A percentile compares a stretch with the other conserved stretches of the same genome.
Evolutionary conservation across 2,113 vertebrate genomes (phyloP).

Genomic region (Labeo catla): DNA sequence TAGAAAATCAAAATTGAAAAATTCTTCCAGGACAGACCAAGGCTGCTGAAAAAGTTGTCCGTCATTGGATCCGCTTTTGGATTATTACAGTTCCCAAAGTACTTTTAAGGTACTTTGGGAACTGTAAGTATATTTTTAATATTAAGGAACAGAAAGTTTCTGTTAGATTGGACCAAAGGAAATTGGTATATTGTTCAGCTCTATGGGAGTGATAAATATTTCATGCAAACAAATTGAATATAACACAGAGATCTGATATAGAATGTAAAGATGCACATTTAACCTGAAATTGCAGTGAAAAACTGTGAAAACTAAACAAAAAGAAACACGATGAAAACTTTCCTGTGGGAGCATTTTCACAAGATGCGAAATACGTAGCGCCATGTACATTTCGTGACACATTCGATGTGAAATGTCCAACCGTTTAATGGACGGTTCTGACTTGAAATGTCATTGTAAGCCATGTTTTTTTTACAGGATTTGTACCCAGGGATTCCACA

Average conservation of each 20-base stretch:
- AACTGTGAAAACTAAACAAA: background rate
- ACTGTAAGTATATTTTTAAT: too few species aligned
- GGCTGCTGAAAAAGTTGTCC: background rate
- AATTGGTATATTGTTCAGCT: background rate
- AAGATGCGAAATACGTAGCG: too few species aligned
- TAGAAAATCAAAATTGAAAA: background rate
- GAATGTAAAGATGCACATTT: background rate
- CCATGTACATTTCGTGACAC: too few species aligned
- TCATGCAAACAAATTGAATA: background rate
- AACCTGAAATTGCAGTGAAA: background rate
- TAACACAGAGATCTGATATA: background rate
- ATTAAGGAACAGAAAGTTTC: background rate
- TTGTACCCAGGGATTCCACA: too few species aligned
- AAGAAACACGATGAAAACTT: too few species aligned
- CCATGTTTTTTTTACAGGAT: too few species aligned
- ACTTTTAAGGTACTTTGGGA: background rate
- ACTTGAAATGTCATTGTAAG: too few species aligned
- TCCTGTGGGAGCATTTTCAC: too few species aligned
- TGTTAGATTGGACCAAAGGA: background rate
- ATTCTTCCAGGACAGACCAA: background rate
- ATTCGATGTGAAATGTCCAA: too few species aligned
- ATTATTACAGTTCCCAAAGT: background rate
- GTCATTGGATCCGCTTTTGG: background rate
- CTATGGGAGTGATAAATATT: background rate
- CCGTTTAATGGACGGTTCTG: too few species aligned